Base-by-base conservation (phyloP, 1,140 invertebrate genomes). In the Hydropsyche tenuis region DNA sequence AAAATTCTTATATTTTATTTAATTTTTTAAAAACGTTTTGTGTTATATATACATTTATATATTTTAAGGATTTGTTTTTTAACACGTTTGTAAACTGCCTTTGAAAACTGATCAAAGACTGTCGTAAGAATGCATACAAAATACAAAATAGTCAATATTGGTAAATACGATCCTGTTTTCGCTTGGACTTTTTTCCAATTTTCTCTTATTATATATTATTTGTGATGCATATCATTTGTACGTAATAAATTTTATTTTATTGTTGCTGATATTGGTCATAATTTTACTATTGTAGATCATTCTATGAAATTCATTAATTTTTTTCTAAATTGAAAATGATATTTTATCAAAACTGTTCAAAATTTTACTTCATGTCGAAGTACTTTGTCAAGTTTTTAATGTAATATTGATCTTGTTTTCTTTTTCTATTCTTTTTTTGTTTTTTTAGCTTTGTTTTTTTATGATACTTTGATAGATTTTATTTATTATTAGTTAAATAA, bases 121-220 rank as follows among this genome's bases (percentile, higher is more conserved):
- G 56, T 60, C 23, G 25, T 60, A 23, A 14, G n/a, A 60, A 25
- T 60, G n/a, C n/a, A n/a, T n/a, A n/a, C n/a, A n/a, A n/a, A n/a
- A n/a, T n/a, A n/a, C n/a, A 60, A 60, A 25, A 25, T 53, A 60
- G 23, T 60, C 56, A 60, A 60, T 60, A 60, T 60, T 27, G 56
- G 12, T 60, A 6, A 37, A 37, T 4, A 37, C 9, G 9, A 37
- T 37, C 9, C 9, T 37, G 30, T 37, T 37, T 37, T 37, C 9
- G 9, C 3, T 37, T 37, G 3, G 30, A 37, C 3, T 4, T 37
- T 37, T 3, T 37, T 37, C 30, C 30, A 60, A 23, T 27, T 60
- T 60, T 60, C 25, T 23, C 20, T 14, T 60, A 7, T 60, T 60
- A 7, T 25, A 60, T 60, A 9, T 60, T 23, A 25, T 14, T 60